A percentile compares a stretch with the other conserved stretches of the same genome.
These are phyloP conservation scores for Anabas testudineus DNA, from an alignment of 2,797 vertebrate genomes.

Conservation along the genomic window DNA sequence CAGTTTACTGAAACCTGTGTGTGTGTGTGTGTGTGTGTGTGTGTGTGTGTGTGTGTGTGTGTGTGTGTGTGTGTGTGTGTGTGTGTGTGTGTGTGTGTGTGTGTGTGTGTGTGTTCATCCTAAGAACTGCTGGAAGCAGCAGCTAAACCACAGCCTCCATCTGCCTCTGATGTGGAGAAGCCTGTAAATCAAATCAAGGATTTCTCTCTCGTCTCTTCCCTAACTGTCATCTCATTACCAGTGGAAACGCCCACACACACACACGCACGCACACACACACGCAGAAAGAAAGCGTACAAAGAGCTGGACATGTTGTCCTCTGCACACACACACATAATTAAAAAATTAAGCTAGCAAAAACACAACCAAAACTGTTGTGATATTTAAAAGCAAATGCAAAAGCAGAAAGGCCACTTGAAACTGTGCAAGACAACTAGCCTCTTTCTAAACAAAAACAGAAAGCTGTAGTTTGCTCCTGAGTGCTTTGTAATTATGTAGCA, in stretches of 20 bases:
- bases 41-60: too few species aligned
- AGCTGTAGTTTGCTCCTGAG: constrained; percentile 22
- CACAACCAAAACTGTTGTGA: too few species aligned
- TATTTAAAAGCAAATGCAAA: background rate
- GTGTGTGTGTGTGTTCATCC: background rate
- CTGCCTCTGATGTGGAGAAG: constrained; percentile 39
- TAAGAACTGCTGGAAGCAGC: constrained; percentile 12
- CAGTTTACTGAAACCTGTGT: background rate
- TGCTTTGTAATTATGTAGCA: constrained; percentile 57
- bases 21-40: too few species aligned
- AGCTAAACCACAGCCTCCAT: constrained; percentile 1
- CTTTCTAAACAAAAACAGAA: constrained; percentile 1
- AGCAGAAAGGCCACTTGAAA: background rate
- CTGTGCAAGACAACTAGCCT: too few species aligned
- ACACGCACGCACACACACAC: background rate
- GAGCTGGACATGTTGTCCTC: too few species aligned
- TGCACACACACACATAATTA: background rate
- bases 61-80: background rate
- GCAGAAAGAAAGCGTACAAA: background rate
- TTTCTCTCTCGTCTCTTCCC: background rate
- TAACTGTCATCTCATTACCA: constrained; percentile 43
- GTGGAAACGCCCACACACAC: constrained; percentile 19
- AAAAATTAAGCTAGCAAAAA: background rate
- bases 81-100: too few species aligned
- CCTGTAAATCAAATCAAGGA: constrained; percentile 51